These are phyloP conservation scores for Manis crassicaudata DNA, from an alignment of 2,797 vertebrate species.

Conservation along the genomic window DNA sequence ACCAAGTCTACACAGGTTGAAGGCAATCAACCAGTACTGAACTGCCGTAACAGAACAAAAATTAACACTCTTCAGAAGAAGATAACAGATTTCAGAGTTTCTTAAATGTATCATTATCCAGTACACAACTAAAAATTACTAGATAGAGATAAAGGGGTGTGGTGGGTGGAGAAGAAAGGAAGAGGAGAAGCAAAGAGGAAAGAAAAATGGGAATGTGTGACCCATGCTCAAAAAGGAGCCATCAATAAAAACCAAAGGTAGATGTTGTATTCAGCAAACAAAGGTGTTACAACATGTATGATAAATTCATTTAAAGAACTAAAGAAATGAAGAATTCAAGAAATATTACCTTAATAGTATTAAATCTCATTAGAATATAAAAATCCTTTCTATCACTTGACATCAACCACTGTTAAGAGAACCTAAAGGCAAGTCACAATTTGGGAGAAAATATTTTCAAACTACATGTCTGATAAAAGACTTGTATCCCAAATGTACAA, in stretches of 20 bases:
- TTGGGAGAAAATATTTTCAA: background rate
- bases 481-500: background rate
- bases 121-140: background rate
- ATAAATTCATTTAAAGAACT: background rate
- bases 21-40: background rate
- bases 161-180: background rate
- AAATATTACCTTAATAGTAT: background rate
- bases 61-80: background rate
- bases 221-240: background rate
- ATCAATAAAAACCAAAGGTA: background rate
- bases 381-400: background rate
- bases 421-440: background rate
- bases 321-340: conserved; percentile 11
- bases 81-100: background rate
- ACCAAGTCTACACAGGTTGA: background rate
- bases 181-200: background rate
- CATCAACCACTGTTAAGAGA: background rate
- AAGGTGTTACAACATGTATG: background rate
- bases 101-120: background rate
- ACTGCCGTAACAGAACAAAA: background rate
- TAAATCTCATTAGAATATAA: background rate
- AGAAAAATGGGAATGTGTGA: background rate
- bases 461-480: background rate
- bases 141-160: background rate
- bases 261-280: background rate